Conservation (phyloP, 2,888 invertebrate species). For the Orchesellides sinensis region DNA sequence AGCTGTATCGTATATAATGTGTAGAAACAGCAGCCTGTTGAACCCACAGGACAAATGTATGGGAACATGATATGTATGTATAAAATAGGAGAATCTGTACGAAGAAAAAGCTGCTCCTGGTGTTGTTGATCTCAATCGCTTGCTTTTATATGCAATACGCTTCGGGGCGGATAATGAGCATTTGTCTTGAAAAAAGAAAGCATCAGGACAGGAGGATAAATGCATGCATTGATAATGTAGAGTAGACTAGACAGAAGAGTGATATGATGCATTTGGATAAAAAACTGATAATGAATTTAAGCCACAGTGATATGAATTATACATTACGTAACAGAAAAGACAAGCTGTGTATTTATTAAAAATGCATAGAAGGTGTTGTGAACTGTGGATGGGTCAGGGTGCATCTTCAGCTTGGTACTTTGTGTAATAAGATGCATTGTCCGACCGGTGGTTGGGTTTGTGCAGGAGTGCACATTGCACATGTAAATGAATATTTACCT, state of each 20-base stretch:
- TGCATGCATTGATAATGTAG: background rate
- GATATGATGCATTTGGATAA: background rate
- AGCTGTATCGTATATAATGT: background rate
- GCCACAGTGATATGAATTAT: background rate
- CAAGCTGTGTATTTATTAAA: background rate
- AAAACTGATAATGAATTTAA: background rate
- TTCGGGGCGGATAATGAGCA: background rate
- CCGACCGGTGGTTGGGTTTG: background rate
- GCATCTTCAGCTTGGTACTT: background rate
- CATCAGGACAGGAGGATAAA: too few species aligned
- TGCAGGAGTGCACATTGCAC: background rate
- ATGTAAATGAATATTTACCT: too few species aligned
- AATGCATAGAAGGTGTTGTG: background rate
- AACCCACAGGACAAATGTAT: too few species aligned
- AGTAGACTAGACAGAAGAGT: too few species aligned
- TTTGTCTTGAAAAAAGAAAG: too few species aligned
- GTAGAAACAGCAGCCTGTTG: conserved; percentile 46
- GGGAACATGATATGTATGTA: too few species aligned
- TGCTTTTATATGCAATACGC: background rate
- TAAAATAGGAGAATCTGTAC: too few species aligned
- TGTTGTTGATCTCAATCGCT: conserved; percentile 19
- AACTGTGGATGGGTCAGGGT: conserved; percentile 7
- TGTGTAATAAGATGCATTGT: background rate
- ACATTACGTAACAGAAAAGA: background rate
- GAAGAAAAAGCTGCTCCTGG: background rate